Base-by-base conservation (phyloP, 2,888 invertebrate genomes). In the Diplolepis rosae region DNA sequence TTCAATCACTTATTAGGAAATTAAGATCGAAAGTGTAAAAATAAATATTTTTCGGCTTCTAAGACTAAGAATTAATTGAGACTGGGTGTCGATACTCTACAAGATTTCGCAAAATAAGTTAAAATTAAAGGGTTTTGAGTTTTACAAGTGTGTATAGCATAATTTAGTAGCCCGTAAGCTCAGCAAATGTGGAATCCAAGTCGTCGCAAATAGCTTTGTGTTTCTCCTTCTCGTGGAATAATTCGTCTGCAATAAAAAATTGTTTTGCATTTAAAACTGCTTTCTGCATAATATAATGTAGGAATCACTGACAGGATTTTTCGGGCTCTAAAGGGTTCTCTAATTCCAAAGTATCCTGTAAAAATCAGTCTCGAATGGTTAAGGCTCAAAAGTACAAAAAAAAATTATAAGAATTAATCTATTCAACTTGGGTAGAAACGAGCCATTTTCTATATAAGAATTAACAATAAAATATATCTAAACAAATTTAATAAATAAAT, bases 161-260 rank as follows among this genome's bases (percentile, higher is more conserved):
- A 68, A 72, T 75, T 95, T 96, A 97, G 93, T 97, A 97, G 93
- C 96, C 97, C 91, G 96, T 96, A 92, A 97, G 94, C 92, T 98
- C 97, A 90, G 96, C 95, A 93, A 96, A 97, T 90, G 97, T 97
- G 91, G 94, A 94, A 92, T 98, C 97, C 94, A 98, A 92, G 92
- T 97, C 97, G 92, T 97, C 97, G 93, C 96, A 96, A 93, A 97
- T 97, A 91, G 95, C 93, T 94, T 97, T 98, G 95, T 97, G 96
- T 92, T 95, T 95, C 93, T 96, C 95, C 93, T 96, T 96, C 91
- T 94, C 93, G 88, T 89, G 89, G 89, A 90, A 90, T 87, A 91
- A 89, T 79, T 90, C 90, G 90, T 91, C 91, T 91, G 90, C 71
- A 90, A 90, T 78, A 76, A 86, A 71, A 79, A 82, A 82, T 74